A percentile compares a stretch with the other conserved stretches of the same genome.
Evolutionary conservation across 2,797 vertebrate genomes (phyloP).

Genomic region (Acrocephalus scirpaceus): DNA sequence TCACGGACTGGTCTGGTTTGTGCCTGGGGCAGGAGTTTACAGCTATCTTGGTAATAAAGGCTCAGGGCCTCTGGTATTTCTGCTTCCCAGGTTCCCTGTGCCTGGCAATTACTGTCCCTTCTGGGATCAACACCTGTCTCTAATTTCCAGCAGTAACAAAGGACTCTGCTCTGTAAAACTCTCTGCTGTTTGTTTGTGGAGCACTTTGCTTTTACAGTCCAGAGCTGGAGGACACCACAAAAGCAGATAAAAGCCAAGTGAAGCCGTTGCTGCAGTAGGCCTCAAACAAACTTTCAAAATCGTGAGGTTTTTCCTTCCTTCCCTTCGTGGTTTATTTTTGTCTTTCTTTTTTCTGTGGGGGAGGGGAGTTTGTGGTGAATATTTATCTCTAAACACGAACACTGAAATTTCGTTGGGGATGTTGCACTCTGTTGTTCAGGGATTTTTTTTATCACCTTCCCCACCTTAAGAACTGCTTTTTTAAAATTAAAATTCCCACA

Average conservation of each 20-base stretch:
- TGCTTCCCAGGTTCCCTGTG: conserved; percentile 5
- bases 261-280: neutral
- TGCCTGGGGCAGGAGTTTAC: neutral
- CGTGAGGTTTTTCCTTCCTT: conserved; percentile 55
- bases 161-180: neutral
- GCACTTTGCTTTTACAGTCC: neutral
- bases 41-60: neutral
- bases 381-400: neutral
- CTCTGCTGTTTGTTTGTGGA: neutral
- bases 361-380: neutral
- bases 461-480: neutral
- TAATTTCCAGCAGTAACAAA: neutral
- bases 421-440: neutral
- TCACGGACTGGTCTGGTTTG: conserved; percentile 15
- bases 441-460: neutral
- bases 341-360: neutral
- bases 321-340: conserved; percentile 53
- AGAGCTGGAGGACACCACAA: neutral
- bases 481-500: neutral
- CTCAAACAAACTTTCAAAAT: conserved; percentile 5
- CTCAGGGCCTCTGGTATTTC: neutral
- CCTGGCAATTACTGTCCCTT: neutral
- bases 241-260: conserved; percentile 9
- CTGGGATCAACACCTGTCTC: conserved; percentile 3
- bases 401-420: neutral